phyloP scores from a whole-genome alignment of 2,797 vertebrate species.

The Poeciliopsis infans region DNA sequence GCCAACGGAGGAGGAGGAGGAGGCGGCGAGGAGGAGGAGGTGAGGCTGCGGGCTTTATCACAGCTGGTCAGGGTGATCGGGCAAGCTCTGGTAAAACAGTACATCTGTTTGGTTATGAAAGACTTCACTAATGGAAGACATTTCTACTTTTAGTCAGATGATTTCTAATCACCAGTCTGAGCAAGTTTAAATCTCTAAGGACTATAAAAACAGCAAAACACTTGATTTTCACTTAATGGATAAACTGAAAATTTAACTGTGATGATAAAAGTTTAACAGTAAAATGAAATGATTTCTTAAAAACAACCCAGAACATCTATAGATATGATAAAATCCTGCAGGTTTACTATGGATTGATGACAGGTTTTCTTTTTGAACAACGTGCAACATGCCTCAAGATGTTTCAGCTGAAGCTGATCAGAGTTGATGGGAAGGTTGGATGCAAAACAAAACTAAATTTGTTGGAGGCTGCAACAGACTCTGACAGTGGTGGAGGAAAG shows the following conservation, averaged over 20 bases:
- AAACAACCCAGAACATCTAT: not conserved
- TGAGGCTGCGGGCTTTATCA: slow-evolving; percentile 40
- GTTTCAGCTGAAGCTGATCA: not conserved
- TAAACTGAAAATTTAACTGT: not conserved
- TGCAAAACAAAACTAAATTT: not conserved
- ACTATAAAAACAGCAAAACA: not conserved
- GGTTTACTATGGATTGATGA: not conserved
- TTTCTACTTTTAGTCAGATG: not conserved
- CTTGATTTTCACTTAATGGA: not conserved
- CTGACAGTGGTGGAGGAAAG: not conserved
- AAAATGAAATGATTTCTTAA: not conserved
- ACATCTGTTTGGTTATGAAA: not conserved
- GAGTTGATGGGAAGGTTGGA: not conserved
- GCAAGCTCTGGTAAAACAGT: no score
- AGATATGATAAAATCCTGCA: not conserved
- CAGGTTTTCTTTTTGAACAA: no score
- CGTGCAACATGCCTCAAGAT: not conserved
- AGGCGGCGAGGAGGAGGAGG: slow-evolving; percentile 77
- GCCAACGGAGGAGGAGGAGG: slow-evolving; percentile 48
- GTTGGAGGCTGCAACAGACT: not conserved
- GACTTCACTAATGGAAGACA: not conserved
- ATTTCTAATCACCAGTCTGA: not conserved
- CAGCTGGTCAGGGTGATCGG: no score
- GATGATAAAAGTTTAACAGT: not conserved
- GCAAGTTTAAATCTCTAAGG: not conserved